Conservation (phyloP, 2,113 vertebrate genomes). For the Thymallus thymallus region DNA sequence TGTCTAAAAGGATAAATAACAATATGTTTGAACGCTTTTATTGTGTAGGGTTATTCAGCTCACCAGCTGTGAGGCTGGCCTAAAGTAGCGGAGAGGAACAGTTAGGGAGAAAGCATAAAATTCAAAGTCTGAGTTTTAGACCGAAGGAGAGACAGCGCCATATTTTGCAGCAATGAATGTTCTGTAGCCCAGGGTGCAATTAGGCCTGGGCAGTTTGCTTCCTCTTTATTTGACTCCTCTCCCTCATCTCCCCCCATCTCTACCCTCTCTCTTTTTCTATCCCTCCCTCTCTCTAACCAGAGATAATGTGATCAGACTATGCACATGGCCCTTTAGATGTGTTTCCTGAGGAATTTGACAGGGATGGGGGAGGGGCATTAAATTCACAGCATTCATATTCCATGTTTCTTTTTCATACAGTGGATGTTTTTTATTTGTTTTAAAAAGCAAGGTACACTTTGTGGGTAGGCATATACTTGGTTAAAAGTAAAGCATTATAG, state of each 20-base stretch:
- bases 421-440: too few relatives aligned
- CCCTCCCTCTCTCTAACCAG: conserved; percentile 59
- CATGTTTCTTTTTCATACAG: not conserved
- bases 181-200: conserved; percentile 62
- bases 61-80: not conserved
- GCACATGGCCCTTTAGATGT: conserved; percentile 70
- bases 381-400: not conserved
- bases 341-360: conserved; percentile 74
- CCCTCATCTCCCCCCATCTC: not conserved
- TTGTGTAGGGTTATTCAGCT: not conserved
- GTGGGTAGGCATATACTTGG: too few relatives aligned
- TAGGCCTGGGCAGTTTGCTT: conserved; percentile 62
- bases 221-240: conserved; percentile 37
- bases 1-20: conserved; percentile 8
- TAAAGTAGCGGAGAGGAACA: not conserved
- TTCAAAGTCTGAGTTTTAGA: conserved; percentile 19
- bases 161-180: conserved; percentile 59
- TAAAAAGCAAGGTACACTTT: too few relatives aligned
- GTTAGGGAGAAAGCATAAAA: not conserved
- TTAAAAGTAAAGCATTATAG: too few relatives aligned
- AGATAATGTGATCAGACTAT: conserved; percentile 72
- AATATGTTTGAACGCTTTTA: not conserved
- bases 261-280: conserved; percentile 27
- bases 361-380: conserved; percentile 46
- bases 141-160: conserved; percentile 35